These are phyloP conservation scores for Cichladusa arquata DNA, from an alignment of 2,113 vertebrate species.

Conservation along the genomic window DNA sequence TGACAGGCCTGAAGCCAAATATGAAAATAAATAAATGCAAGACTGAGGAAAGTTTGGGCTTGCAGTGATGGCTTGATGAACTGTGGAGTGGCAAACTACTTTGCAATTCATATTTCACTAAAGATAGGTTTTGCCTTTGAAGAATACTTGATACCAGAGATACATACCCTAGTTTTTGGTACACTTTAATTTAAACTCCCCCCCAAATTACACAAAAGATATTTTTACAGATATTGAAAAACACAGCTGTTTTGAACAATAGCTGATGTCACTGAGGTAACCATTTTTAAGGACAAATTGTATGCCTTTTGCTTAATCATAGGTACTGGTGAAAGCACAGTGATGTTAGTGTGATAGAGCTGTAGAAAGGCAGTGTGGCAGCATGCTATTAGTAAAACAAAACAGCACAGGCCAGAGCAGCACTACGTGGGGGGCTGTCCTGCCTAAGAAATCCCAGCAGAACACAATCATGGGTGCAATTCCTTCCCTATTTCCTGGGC, in stretches of 20 bases:
- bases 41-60: slow-evolving; percentile 25
- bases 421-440: neutral
- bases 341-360: slow-evolving; percentile 66
- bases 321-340: slow-evolving; percentile 45
- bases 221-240: neutral
- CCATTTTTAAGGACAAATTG: slow-evolving; percentile 69
- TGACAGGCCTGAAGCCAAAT: slow-evolving; percentile 63
- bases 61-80: neutral
- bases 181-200: neutral
- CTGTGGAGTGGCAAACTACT: neutral
- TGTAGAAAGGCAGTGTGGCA: slow-evolving; percentile 50
- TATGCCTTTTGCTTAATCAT: slow-evolving; percentile 56
- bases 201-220: neutral
- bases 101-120: neutral
- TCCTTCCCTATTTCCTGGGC: neutral
- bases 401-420: slow-evolving; percentile 27
- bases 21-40: slow-evolving; percentile 48
- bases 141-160: neutral
- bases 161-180: neutral
- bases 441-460: slow-evolving; percentile 39
- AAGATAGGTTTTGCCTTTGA: neutral
- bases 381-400: slow-evolving; percentile 77
- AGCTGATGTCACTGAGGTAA: neutral
- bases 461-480: neutral
- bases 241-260: slow-evolving; percentile 36